Percentiles rank a stretch among this genome's conserved stretches.
Evolutionary conservation across 2,888 invertebrate genomes (phyloP).

Genomic region (Ophonus ardosiacus): DNA sequence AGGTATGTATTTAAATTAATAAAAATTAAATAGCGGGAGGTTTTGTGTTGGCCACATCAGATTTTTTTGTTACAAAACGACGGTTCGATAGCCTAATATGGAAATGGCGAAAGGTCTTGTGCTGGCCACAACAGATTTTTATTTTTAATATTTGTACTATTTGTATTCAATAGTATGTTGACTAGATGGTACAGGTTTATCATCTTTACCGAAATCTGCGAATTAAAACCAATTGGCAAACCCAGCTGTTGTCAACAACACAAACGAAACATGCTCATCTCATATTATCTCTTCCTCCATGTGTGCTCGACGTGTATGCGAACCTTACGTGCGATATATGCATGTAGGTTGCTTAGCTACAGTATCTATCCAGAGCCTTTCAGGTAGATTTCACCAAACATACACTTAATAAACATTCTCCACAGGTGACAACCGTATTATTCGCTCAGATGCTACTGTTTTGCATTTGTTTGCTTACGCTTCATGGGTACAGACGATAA

Average conservation of each 20-base stretch:
- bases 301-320: constrained; percentile 6
- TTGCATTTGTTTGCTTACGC: constrained; percentile 35
- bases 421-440: constrained; percentile 50
- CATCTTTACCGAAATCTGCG: too few species aligned
- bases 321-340: constrained; percentile 5
- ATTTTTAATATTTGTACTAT: too few species aligned
- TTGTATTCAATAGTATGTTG: too few species aligned
- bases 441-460: constrained; percentile 37
- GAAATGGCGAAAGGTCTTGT: too few species aligned
- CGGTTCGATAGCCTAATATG: too few species aligned
- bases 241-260: not conserved
- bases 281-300: not conserved
- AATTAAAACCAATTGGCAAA: too few species aligned
- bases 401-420: constrained; percentile 58
- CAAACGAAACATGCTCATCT: not conserved
- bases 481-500: constrained; percentile 5
- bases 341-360: constrained; percentile 50
- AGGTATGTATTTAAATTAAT: too few species aligned
- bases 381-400: constrained; percentile 54
- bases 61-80: too few species aligned
- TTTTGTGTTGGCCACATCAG: too few species aligned
- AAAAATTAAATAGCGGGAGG: too few species aligned
- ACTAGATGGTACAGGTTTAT: too few species aligned
- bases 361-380: constrained; percentile 6
- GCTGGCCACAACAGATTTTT: too few species aligned